Base-by-base conservation (phyloP, 2,797 vertebrate genomes). In the Pagetopsis macropterus region DNA sequence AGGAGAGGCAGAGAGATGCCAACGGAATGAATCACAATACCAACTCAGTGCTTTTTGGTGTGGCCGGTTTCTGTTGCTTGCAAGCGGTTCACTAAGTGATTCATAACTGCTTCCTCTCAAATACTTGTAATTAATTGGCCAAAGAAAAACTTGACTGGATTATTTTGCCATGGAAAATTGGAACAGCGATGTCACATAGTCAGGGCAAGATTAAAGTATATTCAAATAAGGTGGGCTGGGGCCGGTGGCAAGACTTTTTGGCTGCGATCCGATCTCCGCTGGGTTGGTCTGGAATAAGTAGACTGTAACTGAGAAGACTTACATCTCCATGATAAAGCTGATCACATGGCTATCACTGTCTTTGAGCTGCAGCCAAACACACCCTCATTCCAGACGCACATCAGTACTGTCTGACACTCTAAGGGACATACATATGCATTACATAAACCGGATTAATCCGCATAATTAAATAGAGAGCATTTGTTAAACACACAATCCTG, bases 21-120 rank as follows among this genome's bases (percentile, higher is more conserved):
- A 85, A 48, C 3, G n/a, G 62, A 59, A 72, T 94, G 91, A 93
- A 84, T 94, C 92, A 94, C 65, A 65, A 27, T 5, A 15, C 88
- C 83, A 91, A 91, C 19, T 89, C 83, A 63, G 84, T 65, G 58
- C 67, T 79, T 72, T 56, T 43, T 33, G 46, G 45, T 81, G 0
- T 4, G 56, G 78, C 45, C 57, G 48, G 43, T 70, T 44, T 23
- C 44, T 58, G 23, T 64, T 21, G 49, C 55, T 16, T 77, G 55
- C 37, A 33, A 65, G 37, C 4, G 3, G 9, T 46, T 63, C 51
- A 17, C 17, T 50, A 62, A 80, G 65, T 61, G 54, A 51, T 76
- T 75, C 16, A 16, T 51, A 57, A 66, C 16, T 44, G 51, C 23
- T 31, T 41, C 31, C 57, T 52, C 8, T 78, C 33, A 37, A 37